Conservation (phyloP, 1,140 invertebrate species). For the Psilanteris sp. region DNA sequence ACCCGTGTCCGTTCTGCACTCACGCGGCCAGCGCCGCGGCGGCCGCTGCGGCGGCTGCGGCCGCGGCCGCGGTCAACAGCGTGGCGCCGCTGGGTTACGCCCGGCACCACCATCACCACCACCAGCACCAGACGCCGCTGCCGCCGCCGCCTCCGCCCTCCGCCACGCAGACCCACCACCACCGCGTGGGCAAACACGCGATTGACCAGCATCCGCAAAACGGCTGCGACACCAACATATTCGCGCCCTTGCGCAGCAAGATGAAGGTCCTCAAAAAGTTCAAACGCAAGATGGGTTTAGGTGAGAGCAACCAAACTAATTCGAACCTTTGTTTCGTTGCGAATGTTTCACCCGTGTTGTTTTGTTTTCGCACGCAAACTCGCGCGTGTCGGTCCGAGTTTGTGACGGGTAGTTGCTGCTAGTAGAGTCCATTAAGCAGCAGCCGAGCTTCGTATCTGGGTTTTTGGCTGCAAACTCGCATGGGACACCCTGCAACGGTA, state of each 20-base stretch:
- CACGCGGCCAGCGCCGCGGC: conserved; percentile 68
- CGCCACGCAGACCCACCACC: conserved; percentile 64
- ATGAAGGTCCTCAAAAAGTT: conserved; percentile 83
- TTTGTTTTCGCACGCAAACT: no score
- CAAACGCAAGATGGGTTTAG: conserved; percentile 81
- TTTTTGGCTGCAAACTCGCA: no score
- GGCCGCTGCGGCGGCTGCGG: conserved; percentile 55
- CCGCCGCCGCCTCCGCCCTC: conserved; percentile 58
- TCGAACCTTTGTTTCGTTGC: no score
- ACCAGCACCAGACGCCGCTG: conserved; percentile 22
- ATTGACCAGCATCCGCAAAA: conserved; percentile 55
- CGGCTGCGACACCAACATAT: conserved; percentile 74
- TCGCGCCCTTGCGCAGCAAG: conserved; percentile 79
- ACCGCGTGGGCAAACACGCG: conserved; percentile 51
- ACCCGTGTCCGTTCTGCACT: conserved; percentile 75
- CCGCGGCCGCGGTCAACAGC: conserved; percentile 62
- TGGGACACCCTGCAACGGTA: no score
- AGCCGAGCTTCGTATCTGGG: no score
- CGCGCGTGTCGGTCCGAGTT: no score
- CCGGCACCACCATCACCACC: conserved; percentile 62
- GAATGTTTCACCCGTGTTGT: background rate
- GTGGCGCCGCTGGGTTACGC: conserved; percentile 59
- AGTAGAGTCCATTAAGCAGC: no score
- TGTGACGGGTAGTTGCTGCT: no score
- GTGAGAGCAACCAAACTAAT: conserved; percentile 78